Conservation (phyloP, 2,888 invertebrate genomes). For the Apocheima hispidaria region DNA sequence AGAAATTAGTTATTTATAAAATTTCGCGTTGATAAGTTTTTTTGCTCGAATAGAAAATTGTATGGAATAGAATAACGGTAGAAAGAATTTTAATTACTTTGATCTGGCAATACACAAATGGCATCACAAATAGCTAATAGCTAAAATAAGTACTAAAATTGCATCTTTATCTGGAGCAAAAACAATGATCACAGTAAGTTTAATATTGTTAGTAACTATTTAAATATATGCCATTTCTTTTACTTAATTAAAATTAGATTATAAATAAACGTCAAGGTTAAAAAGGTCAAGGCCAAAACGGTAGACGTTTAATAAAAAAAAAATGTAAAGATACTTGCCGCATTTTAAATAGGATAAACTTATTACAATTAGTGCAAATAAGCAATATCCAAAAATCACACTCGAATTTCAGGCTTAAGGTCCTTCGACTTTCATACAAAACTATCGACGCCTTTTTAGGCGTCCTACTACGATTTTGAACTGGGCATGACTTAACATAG, state of each 20-base stretch:
- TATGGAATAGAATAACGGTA: not conserved
- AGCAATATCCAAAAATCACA: slow-evolving; percentile 54
- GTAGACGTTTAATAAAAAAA: slow-evolving; percentile 13
- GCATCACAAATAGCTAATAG: slow-evolving; percentile 11
- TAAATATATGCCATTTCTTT: slow-evolving; percentile 24
- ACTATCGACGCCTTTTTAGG: too few species aligned
- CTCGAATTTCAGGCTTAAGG: slow-evolving; percentile 41
- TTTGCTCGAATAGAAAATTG: slow-evolving; percentile 34
- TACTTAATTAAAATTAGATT: slow-evolving; percentile 15
- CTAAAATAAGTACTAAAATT: not conserved
- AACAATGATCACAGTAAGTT: not conserved
- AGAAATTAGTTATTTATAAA: slow-evolving; percentile 70
- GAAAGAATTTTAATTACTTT: not conserved
- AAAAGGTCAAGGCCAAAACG: slow-evolving; percentile 6
- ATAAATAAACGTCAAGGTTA: slow-evolving; percentile 9
- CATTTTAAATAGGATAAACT: slow-evolving; percentile 17
- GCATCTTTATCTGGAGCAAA: not conserved
- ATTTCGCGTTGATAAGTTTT: slow-evolving; percentile 36
- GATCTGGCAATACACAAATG: slow-evolving; percentile 15
- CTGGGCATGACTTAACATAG: too few species aligned
- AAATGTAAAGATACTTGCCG: slow-evolving; percentile 20
- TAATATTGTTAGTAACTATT: not conserved
- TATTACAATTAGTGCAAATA: slow-evolving; percentile 53
- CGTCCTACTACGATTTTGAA: too few species aligned
- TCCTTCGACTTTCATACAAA: too few species aligned